A percentile compares a stretch with the other conserved stretches of the same genome.
Evolutionary conservation across 2,797 vertebrate genomes (phyloP).

Genomic region (Platalea minor): DNA sequence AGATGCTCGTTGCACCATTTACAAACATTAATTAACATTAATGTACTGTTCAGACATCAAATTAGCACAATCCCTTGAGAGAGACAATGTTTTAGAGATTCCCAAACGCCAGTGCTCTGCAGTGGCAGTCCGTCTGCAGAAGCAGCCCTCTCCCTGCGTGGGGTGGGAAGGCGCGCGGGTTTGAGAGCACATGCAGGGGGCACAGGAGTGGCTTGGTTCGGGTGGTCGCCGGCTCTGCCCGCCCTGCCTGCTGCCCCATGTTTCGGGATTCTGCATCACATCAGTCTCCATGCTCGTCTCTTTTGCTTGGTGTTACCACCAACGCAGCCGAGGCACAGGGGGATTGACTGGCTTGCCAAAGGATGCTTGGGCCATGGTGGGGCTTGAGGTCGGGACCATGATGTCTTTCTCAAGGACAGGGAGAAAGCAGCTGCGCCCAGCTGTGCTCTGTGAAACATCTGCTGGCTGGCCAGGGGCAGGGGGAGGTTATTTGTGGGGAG

Average conservation of each 20-base stretch:
- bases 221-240: neutral
- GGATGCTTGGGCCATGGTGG: rapidly evolving
- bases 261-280: neutral
- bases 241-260: neutral
- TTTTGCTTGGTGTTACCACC: rapidly evolving
- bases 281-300: rapidly evolving
- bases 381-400: rapidly evolving
- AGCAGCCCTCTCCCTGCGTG: neutral
- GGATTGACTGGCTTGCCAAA: rapidly evolving
- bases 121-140: neutral
- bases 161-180: rapidly evolving
- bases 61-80: neutral
- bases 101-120: neutral
- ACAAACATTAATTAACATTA: conserved; percentile 50
- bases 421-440: neutral
- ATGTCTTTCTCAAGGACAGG: neutral
- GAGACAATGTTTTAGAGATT: neutral
- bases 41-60: neutral
- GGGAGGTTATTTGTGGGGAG: neutral
- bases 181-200: rapidly evolving
- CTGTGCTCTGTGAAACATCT: neutral
- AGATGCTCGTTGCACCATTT: neutral
- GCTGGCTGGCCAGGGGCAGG: rapidly evolving
- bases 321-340: rapidly evolving
- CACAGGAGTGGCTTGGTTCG: neutral